These are phyloP conservation scores for Tribolium madens DNA, from an alignment of 1,140 invertebrate species.

Conservation along the genomic window DNA sequence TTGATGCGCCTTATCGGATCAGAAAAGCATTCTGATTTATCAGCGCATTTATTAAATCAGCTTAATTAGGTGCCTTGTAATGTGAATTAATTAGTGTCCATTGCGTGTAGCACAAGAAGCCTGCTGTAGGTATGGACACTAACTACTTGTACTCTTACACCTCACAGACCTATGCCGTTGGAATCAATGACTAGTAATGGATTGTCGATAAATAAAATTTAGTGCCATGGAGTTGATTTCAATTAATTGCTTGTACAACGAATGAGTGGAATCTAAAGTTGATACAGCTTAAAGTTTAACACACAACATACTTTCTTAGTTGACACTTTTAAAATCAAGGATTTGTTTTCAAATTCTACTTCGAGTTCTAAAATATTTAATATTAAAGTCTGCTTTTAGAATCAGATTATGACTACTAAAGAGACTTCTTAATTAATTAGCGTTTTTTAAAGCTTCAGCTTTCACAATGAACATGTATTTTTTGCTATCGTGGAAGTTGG, in stretches of 20 bases:
- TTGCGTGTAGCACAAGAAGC: slow-evolving; percentile 55
- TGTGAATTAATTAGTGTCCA: slow-evolving; percentile 59
- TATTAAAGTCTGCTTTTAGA: no score
- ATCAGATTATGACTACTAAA: no score
- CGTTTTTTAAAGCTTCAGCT: no score
- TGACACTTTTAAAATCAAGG: not conserved
- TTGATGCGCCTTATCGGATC: slow-evolving; percentile 49
- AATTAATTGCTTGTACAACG: slow-evolving; percentile 21
- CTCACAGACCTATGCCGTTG: slow-evolving; percentile 11
- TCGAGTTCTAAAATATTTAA: no score
- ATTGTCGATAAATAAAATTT: slow-evolving; percentile 31
- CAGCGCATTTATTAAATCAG: slow-evolving; percentile 56
- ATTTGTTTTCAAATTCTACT: no score
- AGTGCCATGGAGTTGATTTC: slow-evolving; percentile 3
- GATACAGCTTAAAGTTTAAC: not conserved
- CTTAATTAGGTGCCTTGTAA: slow-evolving; percentile 59
- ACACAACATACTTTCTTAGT: not conserved
- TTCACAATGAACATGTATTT: no score
- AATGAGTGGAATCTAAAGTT: not conserved
- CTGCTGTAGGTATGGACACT: slow-evolving; percentile 48
- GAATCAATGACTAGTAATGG: slow-evolving; percentile 19
- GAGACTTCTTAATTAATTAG: no score
- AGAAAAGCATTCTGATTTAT: slow-evolving; percentile 49
- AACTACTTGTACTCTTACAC: slow-evolving; percentile 42
- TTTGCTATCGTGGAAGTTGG: no score